These are phyloP conservation scores for Lithobates sylvaticus DNA, from an alignment of 2,797 vertebrate genomes.

Conservation along the genomic window DNA sequence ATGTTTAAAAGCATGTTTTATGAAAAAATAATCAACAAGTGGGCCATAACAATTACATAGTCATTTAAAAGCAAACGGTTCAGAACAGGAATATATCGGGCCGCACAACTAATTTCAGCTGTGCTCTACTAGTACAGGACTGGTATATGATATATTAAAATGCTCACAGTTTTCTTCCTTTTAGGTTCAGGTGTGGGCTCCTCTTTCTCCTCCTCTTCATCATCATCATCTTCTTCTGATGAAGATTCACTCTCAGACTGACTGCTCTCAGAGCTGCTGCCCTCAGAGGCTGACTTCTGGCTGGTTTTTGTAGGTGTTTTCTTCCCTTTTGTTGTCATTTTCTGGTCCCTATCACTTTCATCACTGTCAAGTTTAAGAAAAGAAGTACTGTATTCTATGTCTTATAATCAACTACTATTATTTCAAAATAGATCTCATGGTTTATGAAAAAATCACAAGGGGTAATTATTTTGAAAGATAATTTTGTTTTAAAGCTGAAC, in stretches of 20 bases:
- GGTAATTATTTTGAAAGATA: no score
- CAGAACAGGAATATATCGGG: no score
- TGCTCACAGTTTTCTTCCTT: conserved; percentile 80
- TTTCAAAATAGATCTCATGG: background rate
- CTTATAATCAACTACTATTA: background rate
- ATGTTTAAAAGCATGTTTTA: no score
- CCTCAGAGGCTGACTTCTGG: conserved; percentile 82
- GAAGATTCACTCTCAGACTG: conserved; percentile 83
- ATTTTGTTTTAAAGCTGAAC: no score
- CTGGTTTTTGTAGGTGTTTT: conserved; percentile 70
- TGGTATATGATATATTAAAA: background rate
- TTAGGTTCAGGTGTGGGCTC: conserved; percentile 76
- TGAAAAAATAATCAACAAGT: no score
- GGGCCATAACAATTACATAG: no score
- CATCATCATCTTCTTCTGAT: conserved; percentile 69
- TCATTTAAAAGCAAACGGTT: no score
- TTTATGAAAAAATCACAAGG: no score
- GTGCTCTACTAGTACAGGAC: background rate
- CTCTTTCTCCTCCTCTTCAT: conserved; percentile 55
- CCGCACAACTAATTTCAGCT: background rate
- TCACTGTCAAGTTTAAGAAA: conserved; percentile 24
- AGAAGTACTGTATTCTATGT: background rate
- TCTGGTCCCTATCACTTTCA: conserved; percentile 65
- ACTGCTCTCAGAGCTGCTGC: conserved; percentile 88
- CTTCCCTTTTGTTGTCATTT: conserved; percentile 75